These are phyloP conservation scores for Herpetotheres cachinnans DNA, from an alignment of 2,113 vertebrate genomes.

Conservation along the genomic window DNA sequence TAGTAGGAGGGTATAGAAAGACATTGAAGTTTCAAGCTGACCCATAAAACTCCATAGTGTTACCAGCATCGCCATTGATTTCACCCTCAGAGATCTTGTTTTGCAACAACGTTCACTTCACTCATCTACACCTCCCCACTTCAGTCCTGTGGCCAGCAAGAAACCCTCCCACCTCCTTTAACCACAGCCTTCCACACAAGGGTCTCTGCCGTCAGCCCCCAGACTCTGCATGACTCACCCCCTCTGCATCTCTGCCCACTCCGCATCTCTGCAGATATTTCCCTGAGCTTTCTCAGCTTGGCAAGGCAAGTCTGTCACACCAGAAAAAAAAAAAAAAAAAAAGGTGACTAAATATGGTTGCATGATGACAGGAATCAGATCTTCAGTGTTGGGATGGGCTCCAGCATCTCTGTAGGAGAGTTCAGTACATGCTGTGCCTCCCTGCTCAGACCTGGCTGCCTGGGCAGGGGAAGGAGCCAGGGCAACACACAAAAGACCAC, in stretches of 20 bases:
- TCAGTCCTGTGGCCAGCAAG: background rate
- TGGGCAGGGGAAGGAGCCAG: background rate
- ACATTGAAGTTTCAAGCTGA: background rate
- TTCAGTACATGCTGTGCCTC: background rate
- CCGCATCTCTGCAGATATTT: background rate
- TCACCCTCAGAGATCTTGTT: background rate
- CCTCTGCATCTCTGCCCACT: background rate
- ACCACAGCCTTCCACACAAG: background rate
- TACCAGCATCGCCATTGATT: background rate
- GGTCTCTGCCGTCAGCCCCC: background rate
- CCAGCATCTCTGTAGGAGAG: background rate
- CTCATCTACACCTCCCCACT: slow-evolving; percentile 23
- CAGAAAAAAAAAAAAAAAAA: background rate
- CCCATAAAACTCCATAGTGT: background rate
- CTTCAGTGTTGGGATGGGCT: background rate
- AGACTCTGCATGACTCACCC: background rate
- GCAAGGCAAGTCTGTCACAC: background rate
- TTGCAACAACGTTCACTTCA: background rate
- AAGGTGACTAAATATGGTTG: background rate
- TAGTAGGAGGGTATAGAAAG: background rate
- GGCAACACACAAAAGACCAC: background rate
- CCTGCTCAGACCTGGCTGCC: background rate
- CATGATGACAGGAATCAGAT: slow-evolving; percentile 8
- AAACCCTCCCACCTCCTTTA: background rate
- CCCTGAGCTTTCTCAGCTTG: background rate